Evolutionary conservation across 2,888 invertebrate species (phyloP).

Genomic region (Chorisops tibialis): DNA sequence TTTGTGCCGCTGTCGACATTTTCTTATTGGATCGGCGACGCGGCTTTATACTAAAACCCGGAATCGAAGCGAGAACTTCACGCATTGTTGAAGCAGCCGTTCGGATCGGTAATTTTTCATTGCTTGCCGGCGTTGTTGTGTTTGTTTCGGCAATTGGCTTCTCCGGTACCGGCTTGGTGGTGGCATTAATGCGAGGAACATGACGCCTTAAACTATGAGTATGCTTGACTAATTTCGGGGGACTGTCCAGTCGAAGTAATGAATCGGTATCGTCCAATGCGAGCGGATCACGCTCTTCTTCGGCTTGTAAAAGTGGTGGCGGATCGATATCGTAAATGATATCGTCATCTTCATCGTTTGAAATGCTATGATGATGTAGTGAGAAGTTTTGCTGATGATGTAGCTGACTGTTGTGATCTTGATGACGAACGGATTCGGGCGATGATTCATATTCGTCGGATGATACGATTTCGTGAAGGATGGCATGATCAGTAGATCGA

Average conservation of each 20-base stretch:
- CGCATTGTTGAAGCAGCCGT: slow-evolving; percentile 73
- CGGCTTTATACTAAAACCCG: slow-evolving; percentile 81
- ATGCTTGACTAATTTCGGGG: slow-evolving; percentile 61
- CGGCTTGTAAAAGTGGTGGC: slow-evolving; percentile 33
- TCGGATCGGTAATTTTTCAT: neutral
- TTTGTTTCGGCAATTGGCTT: neutral
- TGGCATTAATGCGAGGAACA: slow-evolving; percentile 62
- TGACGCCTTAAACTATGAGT: slow-evolving; percentile 62
- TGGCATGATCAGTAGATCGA: slow-evolving; percentile 25
- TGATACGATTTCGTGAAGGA: slow-evolving; percentile 22
- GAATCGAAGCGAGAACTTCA: slow-evolving; percentile 82
- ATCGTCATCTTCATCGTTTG: slow-evolving; percentile 22
- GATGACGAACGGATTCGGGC: slow-evolving; percentile 16
- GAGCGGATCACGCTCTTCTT: slow-evolving; percentile 48
- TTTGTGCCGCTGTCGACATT: slow-evolving; percentile 84
- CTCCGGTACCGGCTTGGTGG: neutral
- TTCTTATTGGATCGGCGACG: slow-evolving; percentile 69
- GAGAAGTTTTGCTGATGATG: slow-evolving; percentile 4
- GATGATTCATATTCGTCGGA: slow-evolving; percentile 27
- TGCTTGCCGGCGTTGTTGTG: slow-evolving; percentile 28
- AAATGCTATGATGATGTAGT: slow-evolving; percentile 3
- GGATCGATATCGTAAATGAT: slow-evolving; percentile 22
- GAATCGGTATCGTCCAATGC: slow-evolving; percentile 38
- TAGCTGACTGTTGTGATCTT: neutral
- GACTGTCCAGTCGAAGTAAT: slow-evolving; percentile 20